phyloP scores from a whole-genome alignment of 2,888 invertebrate species.

The Apodemia zela region DNA sequence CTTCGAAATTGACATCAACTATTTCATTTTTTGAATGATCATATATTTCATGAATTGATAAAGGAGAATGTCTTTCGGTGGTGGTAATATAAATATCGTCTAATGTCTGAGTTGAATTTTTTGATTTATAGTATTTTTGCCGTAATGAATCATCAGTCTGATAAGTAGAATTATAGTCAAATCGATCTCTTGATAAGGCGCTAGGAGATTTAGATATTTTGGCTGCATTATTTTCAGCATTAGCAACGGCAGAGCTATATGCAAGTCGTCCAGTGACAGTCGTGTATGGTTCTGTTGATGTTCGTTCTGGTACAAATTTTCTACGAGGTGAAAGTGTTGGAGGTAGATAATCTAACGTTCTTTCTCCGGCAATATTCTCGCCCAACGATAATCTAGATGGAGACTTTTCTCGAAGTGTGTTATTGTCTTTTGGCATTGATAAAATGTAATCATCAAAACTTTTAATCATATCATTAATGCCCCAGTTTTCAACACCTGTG shows the following conservation, averaged over 20 bases:
- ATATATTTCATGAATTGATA: conserved; percentile 83
- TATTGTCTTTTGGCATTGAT: conserved; percentile 66
- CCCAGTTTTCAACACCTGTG: conserved; percentile 84
- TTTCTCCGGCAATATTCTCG: conserved; percentile 82
- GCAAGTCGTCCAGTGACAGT: conserved; percentile 83
- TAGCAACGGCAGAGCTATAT: conserved; percentile 84
- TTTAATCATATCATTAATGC: conserved; percentile 83
- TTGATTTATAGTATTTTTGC: conserved; percentile 60
- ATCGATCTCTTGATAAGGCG: conserved; percentile 79
- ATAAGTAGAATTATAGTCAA: conserved; percentile 79
- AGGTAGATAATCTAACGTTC: conserved; percentile 82
- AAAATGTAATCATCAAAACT: conserved; percentile 82
- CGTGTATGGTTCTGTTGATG: conserved; percentile 82
- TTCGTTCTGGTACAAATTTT: conserved; percentile 77
- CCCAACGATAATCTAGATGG: conserved; percentile 82
- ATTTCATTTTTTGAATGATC: conserved; percentile 74
- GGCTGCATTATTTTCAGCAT: conserved; percentile 80
- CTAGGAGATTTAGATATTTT: conserved; percentile 73
- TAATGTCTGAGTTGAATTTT: conserved; percentile 60
- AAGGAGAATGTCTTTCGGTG: conserved; percentile 81
- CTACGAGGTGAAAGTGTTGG: conserved; percentile 80
- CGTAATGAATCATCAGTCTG: conserved; percentile 61
- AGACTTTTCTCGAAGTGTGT: conserved; percentile 75
- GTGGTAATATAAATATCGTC: conserved; percentile 74
- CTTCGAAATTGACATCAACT: conserved; percentile 71